phyloP scores from a whole-genome alignment of 2,888 invertebrate species.

The Euplagia quadripunctaria region DNA sequence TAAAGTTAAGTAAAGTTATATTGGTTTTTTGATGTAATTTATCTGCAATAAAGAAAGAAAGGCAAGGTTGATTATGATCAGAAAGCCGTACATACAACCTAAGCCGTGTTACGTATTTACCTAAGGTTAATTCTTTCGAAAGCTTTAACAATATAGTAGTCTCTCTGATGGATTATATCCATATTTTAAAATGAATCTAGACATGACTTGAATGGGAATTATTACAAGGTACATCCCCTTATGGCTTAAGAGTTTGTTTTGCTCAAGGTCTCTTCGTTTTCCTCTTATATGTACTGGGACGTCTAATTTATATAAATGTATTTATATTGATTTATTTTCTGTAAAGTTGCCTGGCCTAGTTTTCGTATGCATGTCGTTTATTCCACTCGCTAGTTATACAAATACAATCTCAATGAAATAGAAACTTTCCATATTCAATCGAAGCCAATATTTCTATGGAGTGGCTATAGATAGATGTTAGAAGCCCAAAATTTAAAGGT shows the following conservation, averaged over 20 bases:
- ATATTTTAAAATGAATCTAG: neutral
- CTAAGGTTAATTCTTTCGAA: neutral
- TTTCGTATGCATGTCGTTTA: neutral
- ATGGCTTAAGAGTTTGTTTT: neutral
- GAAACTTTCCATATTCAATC: too few relatives aligned
- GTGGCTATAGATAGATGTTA: too few relatives aligned
- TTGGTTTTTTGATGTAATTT: neutral
- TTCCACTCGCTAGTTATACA: neutral
- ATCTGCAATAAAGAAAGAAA: neutral
- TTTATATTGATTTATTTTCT: neutral
- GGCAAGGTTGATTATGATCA: neutral
- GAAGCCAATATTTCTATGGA: too few relatives aligned
- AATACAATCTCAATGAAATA: neutral
- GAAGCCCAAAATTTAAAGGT: too few relatives aligned
- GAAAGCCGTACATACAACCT: neutral
- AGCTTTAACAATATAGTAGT: neutral
- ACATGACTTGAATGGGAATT: neutral
- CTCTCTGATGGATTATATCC: neutral
- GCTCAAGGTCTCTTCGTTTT: neutral
- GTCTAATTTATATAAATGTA: neutral
- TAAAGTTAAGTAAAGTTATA: neutral
- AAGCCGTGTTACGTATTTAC: neutral
- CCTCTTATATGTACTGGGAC: neutral
- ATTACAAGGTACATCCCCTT: constrained; percentile 1
- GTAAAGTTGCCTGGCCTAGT: neutral